Percentiles rank a stretch among this genome's conserved stretches.
Evolutionary conservation across 2,113 vertebrate species (phyloP).

Genomic region (Entelurus aequoreus): DNA sequence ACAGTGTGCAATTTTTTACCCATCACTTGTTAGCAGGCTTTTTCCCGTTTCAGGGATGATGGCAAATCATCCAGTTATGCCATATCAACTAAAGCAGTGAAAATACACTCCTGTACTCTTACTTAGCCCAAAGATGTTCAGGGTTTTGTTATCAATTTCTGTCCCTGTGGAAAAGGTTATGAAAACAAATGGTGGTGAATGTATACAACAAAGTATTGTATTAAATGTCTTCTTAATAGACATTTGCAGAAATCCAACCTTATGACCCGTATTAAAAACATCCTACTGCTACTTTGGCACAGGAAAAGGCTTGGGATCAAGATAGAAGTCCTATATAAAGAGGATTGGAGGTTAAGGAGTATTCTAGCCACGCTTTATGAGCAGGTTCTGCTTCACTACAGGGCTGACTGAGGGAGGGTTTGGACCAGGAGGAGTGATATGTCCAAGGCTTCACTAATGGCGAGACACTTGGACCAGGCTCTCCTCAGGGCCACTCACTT

Average conservation of each 20-base stretch:
- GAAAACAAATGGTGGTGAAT: background rate
- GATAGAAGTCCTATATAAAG: slow-evolving; percentile 7
- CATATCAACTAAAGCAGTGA: no score
- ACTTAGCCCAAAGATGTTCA: no score
- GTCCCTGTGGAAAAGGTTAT: background rate
- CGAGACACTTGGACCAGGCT: slow-evolving; percentile 21
- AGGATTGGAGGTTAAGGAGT: slow-evolving; percentile 15
- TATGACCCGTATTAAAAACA: slow-evolving; percentile 54
- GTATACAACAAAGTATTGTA: background rate
- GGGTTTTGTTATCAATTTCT: background rate
- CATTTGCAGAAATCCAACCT: slow-evolving; percentile 34
- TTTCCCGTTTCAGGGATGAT: no score
- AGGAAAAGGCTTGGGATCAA: slow-evolving; percentile 48
- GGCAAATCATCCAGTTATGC: no score
- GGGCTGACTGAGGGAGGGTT: slow-evolving; percentile 34
- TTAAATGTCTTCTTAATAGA: background rate
- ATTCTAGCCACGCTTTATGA: slow-evolving; percentile 11
- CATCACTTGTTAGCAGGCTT: no score
- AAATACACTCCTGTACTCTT: no score
- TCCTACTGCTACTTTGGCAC: background rate
- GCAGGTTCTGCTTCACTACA: slow-evolving; percentile 31
- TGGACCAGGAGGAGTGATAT: slow-evolving; percentile 62
- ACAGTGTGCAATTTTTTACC: no score
- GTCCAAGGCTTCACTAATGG: slow-evolving; percentile 46
- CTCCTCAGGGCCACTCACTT: slow-evolving; percentile 81